Percentiles rank a stretch among this genome's conserved stretches.
Evolutionary conservation across 2,888 invertebrate species (phyloP).

Genomic region (Orchesella flavescens): DNA sequence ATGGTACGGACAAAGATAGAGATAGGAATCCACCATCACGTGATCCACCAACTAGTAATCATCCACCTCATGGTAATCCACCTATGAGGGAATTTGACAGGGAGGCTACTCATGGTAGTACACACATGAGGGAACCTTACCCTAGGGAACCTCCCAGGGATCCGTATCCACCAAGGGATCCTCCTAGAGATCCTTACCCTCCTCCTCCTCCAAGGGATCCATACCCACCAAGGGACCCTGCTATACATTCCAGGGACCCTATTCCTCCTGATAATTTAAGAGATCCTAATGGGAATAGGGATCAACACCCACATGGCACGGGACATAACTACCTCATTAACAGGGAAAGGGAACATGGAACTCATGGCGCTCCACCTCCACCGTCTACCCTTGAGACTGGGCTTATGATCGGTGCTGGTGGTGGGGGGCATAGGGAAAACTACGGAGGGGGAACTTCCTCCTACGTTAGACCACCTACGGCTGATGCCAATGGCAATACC

Average conservation of each 20-base stretch:
- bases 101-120: no score
- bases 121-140: no score
- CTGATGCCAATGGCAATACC: neutral
- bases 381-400: constrained; percentile 46
- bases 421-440: constrained; percentile 3
- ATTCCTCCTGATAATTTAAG: no score
- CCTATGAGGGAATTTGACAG: neutral
- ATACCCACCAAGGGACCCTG: no score
- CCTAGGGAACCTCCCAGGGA: no score
- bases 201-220: no score
- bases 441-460: neutral
- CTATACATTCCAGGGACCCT: no score
- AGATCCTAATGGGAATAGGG: neutral
- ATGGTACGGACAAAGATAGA: neutral
- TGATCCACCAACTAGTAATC: neutral
- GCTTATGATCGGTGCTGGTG: constrained; percentile 34
- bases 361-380: neutral
- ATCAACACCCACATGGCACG: constrained; percentile 24
- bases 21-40: neutral
- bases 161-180: no score
- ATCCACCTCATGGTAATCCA: neutral
- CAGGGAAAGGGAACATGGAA: constrained; percentile 38
- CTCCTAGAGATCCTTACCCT: no score
- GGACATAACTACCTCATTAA: constrained; percentile 37
- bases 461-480: neutral